Conservation (phyloP, 2,888 invertebrate species). For the Sarcophaga subvicina region DNA sequence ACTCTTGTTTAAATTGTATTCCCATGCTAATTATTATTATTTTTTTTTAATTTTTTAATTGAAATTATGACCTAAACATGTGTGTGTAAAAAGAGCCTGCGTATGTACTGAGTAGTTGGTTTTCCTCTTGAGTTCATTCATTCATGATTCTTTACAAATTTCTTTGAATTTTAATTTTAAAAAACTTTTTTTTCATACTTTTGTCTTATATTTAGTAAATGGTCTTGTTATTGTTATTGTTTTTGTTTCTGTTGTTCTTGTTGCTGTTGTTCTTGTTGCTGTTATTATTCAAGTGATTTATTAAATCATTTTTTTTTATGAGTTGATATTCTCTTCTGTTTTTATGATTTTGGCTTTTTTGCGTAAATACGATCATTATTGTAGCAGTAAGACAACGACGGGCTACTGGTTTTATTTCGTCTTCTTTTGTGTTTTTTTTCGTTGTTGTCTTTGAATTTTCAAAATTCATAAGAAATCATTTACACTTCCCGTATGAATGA, state of each 20-base stretch:
- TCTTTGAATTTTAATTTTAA: slow-evolving; percentile 56
- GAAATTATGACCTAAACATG: slow-evolving; percentile 61
- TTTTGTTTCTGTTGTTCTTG: slow-evolving; percentile 29
- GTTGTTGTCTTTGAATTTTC: slow-evolving; percentile 3
- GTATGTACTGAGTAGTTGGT: neutral
- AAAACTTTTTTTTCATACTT: slow-evolving; percentile 33
- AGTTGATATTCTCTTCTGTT: slow-evolving; percentile 25
- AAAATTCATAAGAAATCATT: slow-evolving; percentile 68
- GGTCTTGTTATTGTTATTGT: neutral
- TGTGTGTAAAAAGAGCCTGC: neutral
- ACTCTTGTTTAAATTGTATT: slow-evolving; percentile 64
- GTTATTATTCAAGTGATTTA: slow-evolving; percentile 65
- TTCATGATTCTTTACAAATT: slow-evolving; percentile 68
- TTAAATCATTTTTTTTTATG: slow-evolving; percentile 62
- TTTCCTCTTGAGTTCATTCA: slow-evolving; percentile 59
- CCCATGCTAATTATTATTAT: slow-evolving; percentile 66
- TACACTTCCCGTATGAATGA: slow-evolving; percentile 70
- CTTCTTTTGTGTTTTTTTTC: slow-evolving; percentile 2
- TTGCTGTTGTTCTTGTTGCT: slow-evolving; percentile 23
- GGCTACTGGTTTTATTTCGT: slow-evolving; percentile 62
- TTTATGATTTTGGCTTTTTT: slow-evolving; percentile 14
- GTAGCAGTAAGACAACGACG: neutral
- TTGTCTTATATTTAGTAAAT: slow-evolving; percentile 14
- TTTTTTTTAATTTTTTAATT: slow-evolving; percentile 18
- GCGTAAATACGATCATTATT: neutral